phyloP scores from a whole-genome alignment of 2,888 invertebrate genomes.

The Tipula unca region DNA sequence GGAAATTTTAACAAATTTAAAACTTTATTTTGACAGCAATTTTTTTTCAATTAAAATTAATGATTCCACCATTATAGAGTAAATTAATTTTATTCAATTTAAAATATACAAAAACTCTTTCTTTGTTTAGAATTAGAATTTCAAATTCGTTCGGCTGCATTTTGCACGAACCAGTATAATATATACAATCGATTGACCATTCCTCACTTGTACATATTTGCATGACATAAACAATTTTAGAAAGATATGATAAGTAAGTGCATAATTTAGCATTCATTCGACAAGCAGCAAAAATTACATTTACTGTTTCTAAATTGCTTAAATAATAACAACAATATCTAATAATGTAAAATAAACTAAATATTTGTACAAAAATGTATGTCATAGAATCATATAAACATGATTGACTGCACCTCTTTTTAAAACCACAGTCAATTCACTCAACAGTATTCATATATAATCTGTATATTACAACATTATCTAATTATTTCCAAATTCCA shows the following conservation, averaged over 20 bases:
- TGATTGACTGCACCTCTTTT: not conserved
- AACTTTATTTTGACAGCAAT: no score
- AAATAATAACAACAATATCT: not conserved
- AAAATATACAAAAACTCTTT: no score
- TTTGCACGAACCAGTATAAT: not conserved
- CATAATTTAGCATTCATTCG: not conserved
- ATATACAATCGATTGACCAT: not conserved
- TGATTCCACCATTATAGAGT: no score
- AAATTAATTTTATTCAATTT: no score
- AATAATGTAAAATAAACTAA: not conserved
- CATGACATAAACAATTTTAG: not conserved
- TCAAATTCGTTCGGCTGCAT: not conserved
- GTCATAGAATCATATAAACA: not conserved
- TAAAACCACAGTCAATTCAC: not conserved
- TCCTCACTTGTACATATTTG: not conserved
- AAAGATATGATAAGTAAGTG: not conserved
- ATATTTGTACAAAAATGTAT: not conserved
- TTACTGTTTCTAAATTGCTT: not conserved
- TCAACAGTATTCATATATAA: no score
- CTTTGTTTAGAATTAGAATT: no score
- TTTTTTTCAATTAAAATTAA: no score
- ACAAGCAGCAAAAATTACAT: not conserved
- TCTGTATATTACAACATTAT: no score
- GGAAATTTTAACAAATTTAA: no score
- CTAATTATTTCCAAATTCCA: no score